phyloP scores from a whole-genome alignment of 2,888 invertebrate genomes.

The Tholera decimalis region DNA sequence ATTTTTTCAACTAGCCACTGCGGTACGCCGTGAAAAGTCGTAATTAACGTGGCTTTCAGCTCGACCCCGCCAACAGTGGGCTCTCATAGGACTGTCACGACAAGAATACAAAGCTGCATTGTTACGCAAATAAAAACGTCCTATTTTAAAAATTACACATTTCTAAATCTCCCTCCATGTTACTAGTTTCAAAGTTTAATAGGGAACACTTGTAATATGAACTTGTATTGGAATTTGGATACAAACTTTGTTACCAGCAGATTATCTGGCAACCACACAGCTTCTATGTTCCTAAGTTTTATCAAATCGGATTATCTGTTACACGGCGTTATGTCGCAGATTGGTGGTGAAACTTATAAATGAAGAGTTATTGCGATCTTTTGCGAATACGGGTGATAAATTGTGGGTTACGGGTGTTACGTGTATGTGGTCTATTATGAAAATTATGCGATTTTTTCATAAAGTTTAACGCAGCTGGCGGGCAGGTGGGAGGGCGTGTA shows the following conservation, averaged over 20 bases:
- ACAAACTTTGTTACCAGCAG: slow-evolving; percentile 31
- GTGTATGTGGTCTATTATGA: slow-evolving; percentile 43
- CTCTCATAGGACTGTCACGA: slow-evolving; percentile 79
- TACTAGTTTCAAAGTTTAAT: slow-evolving; percentile 45
- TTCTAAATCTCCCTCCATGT: slow-evolving; percentile 26
- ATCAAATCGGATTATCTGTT: slow-evolving; percentile 50
- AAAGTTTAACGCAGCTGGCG: slow-evolving; percentile 66
- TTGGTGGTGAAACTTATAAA: slow-evolving; percentile 26
- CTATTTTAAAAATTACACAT: slow-evolving; percentile 35
- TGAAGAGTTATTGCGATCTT: slow-evolving; percentile 30
- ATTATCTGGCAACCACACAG: slow-evolving; percentile 48
- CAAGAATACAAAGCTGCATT: slow-evolving; percentile 75
- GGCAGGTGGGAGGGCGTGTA: slow-evolving; percentile 68
- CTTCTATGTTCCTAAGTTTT: slow-evolving; percentile 50
- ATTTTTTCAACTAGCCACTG: slow-evolving; percentile 76
- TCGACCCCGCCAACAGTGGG: slow-evolving; percentile 69
- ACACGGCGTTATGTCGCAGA: slow-evolving; percentile 30
- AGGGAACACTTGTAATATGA: slow-evolving; percentile 39
- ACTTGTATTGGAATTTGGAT: slow-evolving; percentile 40
- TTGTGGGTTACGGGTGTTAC: slow-evolving; percentile 25
- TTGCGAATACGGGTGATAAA: slow-evolving; percentile 22
- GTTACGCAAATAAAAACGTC: slow-evolving; percentile 71
- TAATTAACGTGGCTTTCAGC: slow-evolving; percentile 84
- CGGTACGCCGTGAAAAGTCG: slow-evolving; percentile 75
- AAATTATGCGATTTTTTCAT: slow-evolving; percentile 70